Percentiles rank a stretch among this genome's conserved stretches.
phyloP scores from a whole-genome alignment of 2,888 invertebrate genomes.

The Drosophila parthenogenetica region DNA sequence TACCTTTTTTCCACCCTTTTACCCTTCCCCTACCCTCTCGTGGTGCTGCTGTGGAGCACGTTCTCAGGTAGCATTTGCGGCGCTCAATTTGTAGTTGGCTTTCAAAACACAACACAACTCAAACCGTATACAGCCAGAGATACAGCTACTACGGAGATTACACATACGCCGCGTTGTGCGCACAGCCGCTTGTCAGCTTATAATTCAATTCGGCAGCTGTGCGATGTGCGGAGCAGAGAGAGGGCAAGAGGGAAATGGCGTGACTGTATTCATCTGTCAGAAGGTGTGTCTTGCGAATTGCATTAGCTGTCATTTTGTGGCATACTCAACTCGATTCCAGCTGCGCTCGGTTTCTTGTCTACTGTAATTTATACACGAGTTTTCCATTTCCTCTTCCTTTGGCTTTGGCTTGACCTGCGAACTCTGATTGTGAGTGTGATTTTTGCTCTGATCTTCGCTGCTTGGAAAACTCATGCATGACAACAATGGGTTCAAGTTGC shows the following conservation, averaged over 20 bases:
- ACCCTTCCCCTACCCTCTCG: not conserved
- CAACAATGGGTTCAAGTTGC: conserved; percentile 76
- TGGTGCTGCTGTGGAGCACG: conserved; percentile 38
- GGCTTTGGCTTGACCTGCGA: conserved; percentile 40
- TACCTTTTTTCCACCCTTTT: not conserved
- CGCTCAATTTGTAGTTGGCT: conserved; percentile 69
- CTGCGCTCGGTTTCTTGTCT: not conserved
- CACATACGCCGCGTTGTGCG: conserved; percentile 55
- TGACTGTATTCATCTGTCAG: conserved; percentile 19
- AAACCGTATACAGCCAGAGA: not conserved
- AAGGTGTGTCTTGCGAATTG: conserved; percentile 61
- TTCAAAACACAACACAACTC: conserved; percentile 14
- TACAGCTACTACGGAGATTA: conserved; percentile 33
- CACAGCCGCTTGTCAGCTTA: conserved; percentile 56
- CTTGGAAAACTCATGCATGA: conserved; percentile 51
- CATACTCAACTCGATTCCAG: not conserved
- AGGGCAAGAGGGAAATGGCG: not conserved
- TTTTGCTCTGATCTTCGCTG: conserved; percentile 31
- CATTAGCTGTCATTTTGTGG: conserved; percentile 61
- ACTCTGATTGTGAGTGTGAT: conserved; percentile 17
- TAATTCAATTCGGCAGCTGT: conserved; percentile 59
- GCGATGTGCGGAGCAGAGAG: not conserved
- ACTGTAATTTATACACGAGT: conserved; percentile 56
- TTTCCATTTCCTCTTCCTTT: not conserved
- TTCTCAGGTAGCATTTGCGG: conserved; percentile 65